These are phyloP conservation scores for Protaetia brevitarsis DNA, from an alignment of 1,140 invertebrate genomes.

Conservation along the genomic window DNA sequence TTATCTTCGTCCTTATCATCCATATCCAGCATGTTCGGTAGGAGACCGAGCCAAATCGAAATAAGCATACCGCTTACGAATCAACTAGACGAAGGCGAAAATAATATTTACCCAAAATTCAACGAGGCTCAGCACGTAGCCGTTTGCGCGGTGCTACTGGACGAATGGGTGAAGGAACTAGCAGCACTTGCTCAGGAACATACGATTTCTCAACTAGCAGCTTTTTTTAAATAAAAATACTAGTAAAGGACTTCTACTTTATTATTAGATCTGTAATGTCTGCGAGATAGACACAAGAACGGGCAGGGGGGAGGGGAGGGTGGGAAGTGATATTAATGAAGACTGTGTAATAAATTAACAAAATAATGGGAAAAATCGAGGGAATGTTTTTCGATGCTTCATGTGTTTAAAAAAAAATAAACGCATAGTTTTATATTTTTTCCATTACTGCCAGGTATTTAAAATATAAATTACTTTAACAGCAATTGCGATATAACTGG, in stretches of 20 bases:
- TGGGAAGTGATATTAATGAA: not conserved
- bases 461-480: not conserved
- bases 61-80: constrained; percentile 34
- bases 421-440: too few species aligned
- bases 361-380: not conserved
- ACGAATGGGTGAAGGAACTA: constrained; percentile 92
- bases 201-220: constrained; percentile 57
- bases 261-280: not conserved
- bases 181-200: constrained; percentile 91
- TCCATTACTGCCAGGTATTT: not conserved
- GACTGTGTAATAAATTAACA: not conserved
- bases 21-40: constrained; percentile 67
- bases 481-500: too few species aligned
- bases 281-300: not conserved
- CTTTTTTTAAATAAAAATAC: constrained; percentile 37
- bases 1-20: constrained; percentile 65
- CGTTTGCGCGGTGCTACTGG: constrained; percentile 81
- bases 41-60: constrained; percentile 50
- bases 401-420: not conserved
- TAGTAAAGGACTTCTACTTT: not conserved
- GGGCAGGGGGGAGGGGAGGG: not conserved
- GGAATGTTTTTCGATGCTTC: not conserved
- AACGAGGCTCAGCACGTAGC: constrained; percentile 58
- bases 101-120: constrained; percentile 42
- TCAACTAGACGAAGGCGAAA: constrained; percentile 32